A percentile compares a stretch with the other conserved stretches of the same genome.
phyloP scores from a whole-genome alignment of 2,113 vertebrate genomes.

The Sylvietta virens region DNA sequence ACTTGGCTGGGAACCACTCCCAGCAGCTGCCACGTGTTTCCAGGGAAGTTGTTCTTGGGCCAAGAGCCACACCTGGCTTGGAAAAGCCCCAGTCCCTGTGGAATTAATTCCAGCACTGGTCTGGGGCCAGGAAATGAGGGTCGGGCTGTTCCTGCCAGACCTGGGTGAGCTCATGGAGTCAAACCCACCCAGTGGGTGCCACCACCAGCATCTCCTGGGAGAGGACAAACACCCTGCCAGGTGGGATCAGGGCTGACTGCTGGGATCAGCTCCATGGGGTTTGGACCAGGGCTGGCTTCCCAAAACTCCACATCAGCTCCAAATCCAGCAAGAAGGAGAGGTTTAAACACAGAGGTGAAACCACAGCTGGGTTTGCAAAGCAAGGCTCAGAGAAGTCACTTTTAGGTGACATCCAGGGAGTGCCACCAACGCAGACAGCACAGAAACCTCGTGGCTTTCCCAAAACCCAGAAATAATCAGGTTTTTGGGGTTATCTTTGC shows the following conservation, averaged over 20 bases:
- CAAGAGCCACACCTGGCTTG: background rate
- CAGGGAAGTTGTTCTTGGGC: background rate
- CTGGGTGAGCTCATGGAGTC: background rate
- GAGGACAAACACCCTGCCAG: background rate
- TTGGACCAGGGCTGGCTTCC: background rate
- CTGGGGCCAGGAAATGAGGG: background rate
- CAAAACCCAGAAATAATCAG: accelerated
- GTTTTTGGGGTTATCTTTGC: background rate
- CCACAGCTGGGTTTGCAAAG: background rate
- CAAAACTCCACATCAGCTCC: accelerated
- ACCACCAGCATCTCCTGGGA: background rate
- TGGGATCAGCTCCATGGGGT: accelerated
- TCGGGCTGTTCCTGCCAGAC: background rate
- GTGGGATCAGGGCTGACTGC: background rate
- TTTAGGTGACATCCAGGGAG: background rate
- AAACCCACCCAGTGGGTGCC: background rate
- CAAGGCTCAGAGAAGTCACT: background rate
- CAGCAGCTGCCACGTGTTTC: background rate
- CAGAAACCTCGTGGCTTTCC: background rate
- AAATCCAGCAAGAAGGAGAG: background rate
- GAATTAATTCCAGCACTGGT: background rate
- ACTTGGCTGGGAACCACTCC: background rate
- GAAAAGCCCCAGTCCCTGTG: background rate
- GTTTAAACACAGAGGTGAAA: background rate
- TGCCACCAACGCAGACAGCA: background rate